Percentiles rank a stretch among this genome's conserved stretches.
phyloP scores from a whole-genome alignment of 2,113 vertebrate species.

The Campylorhamphus procurvoides region DNA sequence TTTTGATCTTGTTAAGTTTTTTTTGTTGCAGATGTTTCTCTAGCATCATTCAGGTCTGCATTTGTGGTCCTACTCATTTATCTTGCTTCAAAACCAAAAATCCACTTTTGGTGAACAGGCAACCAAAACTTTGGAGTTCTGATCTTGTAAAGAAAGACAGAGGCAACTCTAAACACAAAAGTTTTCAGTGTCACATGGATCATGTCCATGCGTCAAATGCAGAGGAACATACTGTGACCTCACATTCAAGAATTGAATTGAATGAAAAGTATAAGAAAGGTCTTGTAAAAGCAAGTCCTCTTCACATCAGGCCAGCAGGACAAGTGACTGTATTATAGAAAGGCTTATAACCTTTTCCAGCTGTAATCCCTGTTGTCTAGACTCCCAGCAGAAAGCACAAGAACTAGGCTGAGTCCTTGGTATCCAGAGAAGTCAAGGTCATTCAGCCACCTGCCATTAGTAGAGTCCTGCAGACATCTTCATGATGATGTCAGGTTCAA shows the following conservation, averaged over 20 bases:
- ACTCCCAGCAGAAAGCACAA: background rate
- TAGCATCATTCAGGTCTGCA: background rate
- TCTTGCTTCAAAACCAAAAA: background rate
- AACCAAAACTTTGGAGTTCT: background rate
- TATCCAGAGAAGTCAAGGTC: background rate
- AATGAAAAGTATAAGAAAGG: background rate
- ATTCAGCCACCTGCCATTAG: background rate
- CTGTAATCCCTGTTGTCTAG: background rate
- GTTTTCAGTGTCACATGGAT: background rate
- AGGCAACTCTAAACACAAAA: background rate
- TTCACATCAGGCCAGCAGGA: background rate
- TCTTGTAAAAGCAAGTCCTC: background rate
- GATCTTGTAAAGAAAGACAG: background rate
- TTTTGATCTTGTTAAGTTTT: background rate
- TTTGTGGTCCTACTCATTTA: background rate
- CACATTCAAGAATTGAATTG: background rate
- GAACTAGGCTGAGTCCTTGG: background rate
- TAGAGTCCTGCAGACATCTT: background rate
- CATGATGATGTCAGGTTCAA: background rate
- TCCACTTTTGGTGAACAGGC: rapidly evolving
- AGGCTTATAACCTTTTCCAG: background rate
- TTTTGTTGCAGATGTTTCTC: background rate
- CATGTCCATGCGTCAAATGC: background rate
- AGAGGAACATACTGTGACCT: background rate
- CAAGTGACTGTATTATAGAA: background rate